Conservation (phyloP, 2,888 invertebrate species). For the Merodon equestris region DNA sequence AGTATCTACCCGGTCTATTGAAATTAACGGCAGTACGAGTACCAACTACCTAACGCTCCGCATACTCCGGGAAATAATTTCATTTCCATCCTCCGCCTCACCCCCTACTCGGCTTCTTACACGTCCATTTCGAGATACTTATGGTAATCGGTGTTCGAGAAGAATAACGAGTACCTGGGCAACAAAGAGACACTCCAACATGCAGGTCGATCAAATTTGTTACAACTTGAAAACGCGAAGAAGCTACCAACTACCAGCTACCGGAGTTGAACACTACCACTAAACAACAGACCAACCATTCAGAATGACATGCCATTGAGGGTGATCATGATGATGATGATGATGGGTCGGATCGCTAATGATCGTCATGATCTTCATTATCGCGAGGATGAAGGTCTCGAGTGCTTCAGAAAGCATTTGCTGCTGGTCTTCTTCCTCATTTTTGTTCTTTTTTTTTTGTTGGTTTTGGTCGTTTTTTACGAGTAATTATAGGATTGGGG, state of each 20-base stretch:
- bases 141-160: conserved; percentile 27
- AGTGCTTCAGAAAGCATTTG: conserved; percentile 22
- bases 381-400: conserved; percentile 34
- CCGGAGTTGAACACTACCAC: conserved; percentile 54
- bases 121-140: conserved; percentile 24
- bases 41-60: background rate
- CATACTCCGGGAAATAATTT: conserved; percentile 46
- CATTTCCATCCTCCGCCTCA: conserved; percentile 17
- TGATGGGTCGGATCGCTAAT: conserved; percentile 11
- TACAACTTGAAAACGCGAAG: conserved; percentile 20
- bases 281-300: conserved; percentile 12
- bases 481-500: too few species aligned
- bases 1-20: conserved; percentile 48
- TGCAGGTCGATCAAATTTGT: conserved; percentile 52
- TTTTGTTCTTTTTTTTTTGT: too few species aligned
- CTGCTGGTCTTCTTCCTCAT: too few species aligned
- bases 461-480: too few species aligned
- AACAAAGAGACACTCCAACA: conserved; percentile 40
- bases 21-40: conserved; percentile 58
- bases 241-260: conserved; percentile 36
- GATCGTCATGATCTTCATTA: too few species aligned
- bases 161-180: background rate
- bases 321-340: conserved; percentile 1
- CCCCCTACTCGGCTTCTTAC: background rate
- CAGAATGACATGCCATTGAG: conserved; percentile 39